Evolutionary conservation across 2,797 vertebrate species (phyloP), one percentile per base, ranked within the genome.

Genomic region (Myiotriccus ornatus): DNA sequence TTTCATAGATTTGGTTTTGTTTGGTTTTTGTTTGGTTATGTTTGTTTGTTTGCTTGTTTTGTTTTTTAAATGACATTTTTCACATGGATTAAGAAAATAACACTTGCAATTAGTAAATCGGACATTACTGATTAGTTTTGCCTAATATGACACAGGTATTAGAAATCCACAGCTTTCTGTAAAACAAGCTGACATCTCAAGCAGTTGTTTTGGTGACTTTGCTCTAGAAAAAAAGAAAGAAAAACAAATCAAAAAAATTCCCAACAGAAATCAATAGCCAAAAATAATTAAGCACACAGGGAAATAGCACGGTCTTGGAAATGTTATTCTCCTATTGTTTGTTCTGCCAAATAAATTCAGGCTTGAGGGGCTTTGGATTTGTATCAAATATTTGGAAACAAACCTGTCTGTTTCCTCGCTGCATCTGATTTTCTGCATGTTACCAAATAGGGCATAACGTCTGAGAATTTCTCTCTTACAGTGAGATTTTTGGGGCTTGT

Each of bases 351-450:
- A 93, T 70, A 88, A 79, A 94, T 96, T 84, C 68, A 65, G 46
- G 71, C 89, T 90, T 49, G 75, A 93, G 34, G 87, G 71, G 19
- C 11, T 92, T 91, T 96, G 89, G 86, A 92, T 80, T 82, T 80
- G 16, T 88, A 89, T 94, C 93, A 96, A 95, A 91, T 96, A 87
- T 84, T 92, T 94, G 81, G 71, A 94, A 96, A 76, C 52, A 95
- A 93, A 90, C 78, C 75, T 91, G 41, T 81, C 81, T 18, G 28
- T 93, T 96, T 94, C 74, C 46, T 82, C 3, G 1, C 52, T 79
- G 59, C 50, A 91, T 89, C 60, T 87, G 89, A 94, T 96, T 94
- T 96, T 95, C 50, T 73, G 71, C 63, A 12, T 90, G 55, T 76
- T 90, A 93, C 71, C n/a, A 78, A 95, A 94, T 57, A 91, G 73